Conservation (phyloP, 2,888 invertebrate species). For the Vanessa cardui region DNA sequence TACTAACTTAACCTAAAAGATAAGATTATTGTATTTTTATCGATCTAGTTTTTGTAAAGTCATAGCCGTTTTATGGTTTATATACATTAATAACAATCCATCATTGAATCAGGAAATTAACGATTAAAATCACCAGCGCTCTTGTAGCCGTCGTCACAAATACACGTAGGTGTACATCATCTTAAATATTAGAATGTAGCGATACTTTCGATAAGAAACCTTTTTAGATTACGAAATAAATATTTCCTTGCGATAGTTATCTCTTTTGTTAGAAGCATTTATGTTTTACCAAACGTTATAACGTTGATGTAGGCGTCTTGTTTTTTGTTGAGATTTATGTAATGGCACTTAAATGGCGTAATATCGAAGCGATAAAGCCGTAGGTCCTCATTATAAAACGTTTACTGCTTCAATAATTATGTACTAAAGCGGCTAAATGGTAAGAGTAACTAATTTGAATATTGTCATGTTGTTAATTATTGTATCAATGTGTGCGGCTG, state of each 20-base stretch:
- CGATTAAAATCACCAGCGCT: background rate
- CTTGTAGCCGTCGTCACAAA: background rate
- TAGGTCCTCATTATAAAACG: background rate
- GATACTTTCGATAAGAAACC: constrained; percentile 33
- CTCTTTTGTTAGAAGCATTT: constrained; percentile 31
- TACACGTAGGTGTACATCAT: constrained; percentile 33
- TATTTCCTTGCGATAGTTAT: constrained; percentile 31
- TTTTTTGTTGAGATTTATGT: constrained; percentile 17
- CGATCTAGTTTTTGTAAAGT: too few species aligned
- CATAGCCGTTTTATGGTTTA: too few species aligned
- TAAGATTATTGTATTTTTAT: too few species aligned
- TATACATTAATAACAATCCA: too few species aligned
- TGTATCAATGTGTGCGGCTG: background rate
- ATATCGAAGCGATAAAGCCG: constrained; percentile 6
- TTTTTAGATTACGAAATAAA: constrained; percentile 32
- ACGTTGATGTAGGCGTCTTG: constrained; percentile 20
- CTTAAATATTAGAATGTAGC: constrained; percentile 18
- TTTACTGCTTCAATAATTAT: constrained; percentile 7
- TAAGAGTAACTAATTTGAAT: background rate
- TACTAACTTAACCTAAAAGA: too few species aligned
- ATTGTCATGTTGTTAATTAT: background rate
- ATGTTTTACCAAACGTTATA: constrained; percentile 14
- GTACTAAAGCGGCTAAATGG: background rate
- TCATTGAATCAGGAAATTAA: too few species aligned
- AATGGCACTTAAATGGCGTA: constrained; percentile 14